Percentiles rank a stretch among this genome's conserved stretches.
Conservation (phyloP, 2,888 invertebrate species). For the Cantharis nigra region DNA sequence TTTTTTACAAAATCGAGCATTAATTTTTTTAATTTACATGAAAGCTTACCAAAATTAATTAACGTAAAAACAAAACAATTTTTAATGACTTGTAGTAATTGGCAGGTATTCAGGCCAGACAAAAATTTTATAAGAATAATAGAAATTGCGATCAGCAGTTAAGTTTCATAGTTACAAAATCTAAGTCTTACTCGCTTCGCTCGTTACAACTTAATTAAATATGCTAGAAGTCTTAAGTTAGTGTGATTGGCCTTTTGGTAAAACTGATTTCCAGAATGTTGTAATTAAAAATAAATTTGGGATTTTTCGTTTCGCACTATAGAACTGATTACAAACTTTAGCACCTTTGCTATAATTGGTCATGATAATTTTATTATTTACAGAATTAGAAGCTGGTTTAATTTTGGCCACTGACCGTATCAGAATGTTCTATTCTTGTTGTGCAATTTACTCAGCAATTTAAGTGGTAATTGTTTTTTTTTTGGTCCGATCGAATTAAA, state of each 20-base stretch:
- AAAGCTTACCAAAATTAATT: too few relatives aligned
- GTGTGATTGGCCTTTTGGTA: not conserved
- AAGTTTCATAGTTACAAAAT: too few relatives aligned
- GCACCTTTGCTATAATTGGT: not conserved
- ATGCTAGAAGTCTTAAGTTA: not conserved
- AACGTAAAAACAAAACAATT: too few relatives aligned
- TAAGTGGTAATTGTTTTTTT: not conserved
- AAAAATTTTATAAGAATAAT: too few relatives aligned
- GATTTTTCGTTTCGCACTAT: not conserved
- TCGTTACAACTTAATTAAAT: not conserved
- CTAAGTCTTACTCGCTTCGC: too few relatives aligned
- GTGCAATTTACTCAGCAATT: not conserved
- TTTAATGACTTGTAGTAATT: too few relatives aligned
- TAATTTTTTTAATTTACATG: too few relatives aligned
- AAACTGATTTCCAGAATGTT: not conserved
- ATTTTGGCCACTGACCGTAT: slow-evolving; percentile 1
- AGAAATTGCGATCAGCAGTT: too few relatives aligned
- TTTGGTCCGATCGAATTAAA: not conserved
- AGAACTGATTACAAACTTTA: not conserved
- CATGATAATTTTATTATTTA: not conserved
- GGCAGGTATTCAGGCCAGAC: too few relatives aligned
- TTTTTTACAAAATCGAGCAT: too few relatives aligned
- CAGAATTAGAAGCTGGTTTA: not conserved
- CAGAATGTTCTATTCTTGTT: slow-evolving; percentile 3
- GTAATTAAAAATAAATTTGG: not conserved